These are phyloP conservation scores for Gymnorhina tibicen DNA, from an alignment of 2,113 vertebrate genomes.

Conservation along the genomic window DNA sequence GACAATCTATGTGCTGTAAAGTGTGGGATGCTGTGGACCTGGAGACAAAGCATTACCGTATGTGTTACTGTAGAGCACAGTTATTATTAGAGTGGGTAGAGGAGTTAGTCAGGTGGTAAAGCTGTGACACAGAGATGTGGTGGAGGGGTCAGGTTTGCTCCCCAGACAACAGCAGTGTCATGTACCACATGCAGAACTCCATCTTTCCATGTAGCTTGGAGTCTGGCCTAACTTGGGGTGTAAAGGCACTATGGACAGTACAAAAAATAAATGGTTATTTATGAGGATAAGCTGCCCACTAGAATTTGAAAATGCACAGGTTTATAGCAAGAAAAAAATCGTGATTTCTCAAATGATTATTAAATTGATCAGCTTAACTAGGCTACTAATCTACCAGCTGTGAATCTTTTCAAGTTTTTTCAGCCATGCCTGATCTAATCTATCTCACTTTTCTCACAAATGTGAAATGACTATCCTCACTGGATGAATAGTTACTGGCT, in stretches of 20 bases:
- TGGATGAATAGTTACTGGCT: not conserved
- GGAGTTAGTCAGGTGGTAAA: not conserved
- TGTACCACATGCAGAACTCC: not conserved
- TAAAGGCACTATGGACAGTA: not conserved
- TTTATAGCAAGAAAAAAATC: not conserved
- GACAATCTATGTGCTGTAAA: not conserved
- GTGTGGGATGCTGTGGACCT: not conserved
- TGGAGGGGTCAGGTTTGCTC: not conserved
- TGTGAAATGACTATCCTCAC: not conserved
- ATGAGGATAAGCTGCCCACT: not conserved
- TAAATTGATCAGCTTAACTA: not conserved
- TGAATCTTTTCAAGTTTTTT: not conserved
- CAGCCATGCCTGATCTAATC: not conserved
- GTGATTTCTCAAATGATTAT: not conserved
- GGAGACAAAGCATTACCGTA: not conserved
- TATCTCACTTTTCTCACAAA: not conserved
- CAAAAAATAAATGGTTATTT: not conserved
- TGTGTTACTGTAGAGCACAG: not conserved
- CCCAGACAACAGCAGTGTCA: fast-evolving
- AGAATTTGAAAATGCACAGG: not conserved
- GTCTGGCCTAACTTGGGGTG: not conserved
- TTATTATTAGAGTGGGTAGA: not conserved
- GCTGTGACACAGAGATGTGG: not conserved
- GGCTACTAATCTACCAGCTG: not conserved
- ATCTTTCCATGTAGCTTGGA: not conserved